Base-by-base conservation (phyloP, 2,113 vertebrate species). In the Baryphthengus martii region DNA sequence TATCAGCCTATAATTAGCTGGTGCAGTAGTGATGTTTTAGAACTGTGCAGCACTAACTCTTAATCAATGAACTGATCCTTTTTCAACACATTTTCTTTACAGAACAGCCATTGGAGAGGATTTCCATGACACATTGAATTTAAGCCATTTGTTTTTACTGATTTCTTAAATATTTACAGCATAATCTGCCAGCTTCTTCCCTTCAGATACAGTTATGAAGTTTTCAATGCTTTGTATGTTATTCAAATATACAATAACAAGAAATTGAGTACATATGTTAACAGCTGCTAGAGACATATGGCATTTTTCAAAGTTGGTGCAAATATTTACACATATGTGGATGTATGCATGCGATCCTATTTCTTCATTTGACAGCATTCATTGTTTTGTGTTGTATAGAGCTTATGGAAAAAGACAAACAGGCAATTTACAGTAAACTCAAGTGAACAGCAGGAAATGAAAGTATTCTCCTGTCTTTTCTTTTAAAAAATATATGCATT, bases 291-390 rank as follows among this genome's bases (percentile, higher is more conserved):
- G 35, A 85, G 25, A 20, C 74, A 90, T 96, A 93, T 70, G 79
- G 68, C 24, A 93, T 88, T 92, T 94, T 94, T 80, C 44, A 93
- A 84, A 95, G 76, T 29, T 65, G 56, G n/a, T 86, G 74, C 67
- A 82, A 95, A 93, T 93, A 93, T 97, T 96, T 95, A 83, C 91
- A 71, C 11, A 19, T 42, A 50, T 88, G 77, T 84, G 74, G 59
- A 79, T 72, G 49, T 39, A 49, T 70, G 39, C 3, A 63, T 39
- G 55, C 45, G 76, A 71, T 33, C 70, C 49, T 85, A 13, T 80
- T 72, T 85, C n/a, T 79, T 76, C 29, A 50, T 16, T 23, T 83
- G 49, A 79, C 49, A 77, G 39, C 39, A 93, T 29, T 45, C 50
- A 58, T 58, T 71, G 9, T 17, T 79, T 79, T 94, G n/a, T 93